These are phyloP conservation scores for Hypanus sabinus DNA, from an alignment of 2,113 vertebrate species.

Conservation along the genomic window DNA sequence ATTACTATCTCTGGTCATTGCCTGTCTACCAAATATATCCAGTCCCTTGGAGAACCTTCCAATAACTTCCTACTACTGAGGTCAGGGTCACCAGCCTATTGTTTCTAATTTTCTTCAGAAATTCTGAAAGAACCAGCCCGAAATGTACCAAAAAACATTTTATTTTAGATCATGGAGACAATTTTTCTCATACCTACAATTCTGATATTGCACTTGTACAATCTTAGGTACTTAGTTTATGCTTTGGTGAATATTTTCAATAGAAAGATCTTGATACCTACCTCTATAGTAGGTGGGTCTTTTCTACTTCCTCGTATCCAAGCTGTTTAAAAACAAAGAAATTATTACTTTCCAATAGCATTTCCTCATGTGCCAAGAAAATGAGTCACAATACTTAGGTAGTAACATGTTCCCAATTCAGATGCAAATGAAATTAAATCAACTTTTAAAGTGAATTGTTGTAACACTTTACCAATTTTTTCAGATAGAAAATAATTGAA, in stretches of 20 bases:
- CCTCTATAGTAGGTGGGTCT: slow-evolving; percentile 77
- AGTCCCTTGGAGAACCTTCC: too few species aligned
- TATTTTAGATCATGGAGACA: not conserved
- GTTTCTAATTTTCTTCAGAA: not conserved
- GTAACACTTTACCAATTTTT: not conserved
- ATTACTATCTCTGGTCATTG: too few species aligned
- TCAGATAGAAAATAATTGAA: not conserved
- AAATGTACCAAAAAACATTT: not conserved
- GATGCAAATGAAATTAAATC: not conserved
- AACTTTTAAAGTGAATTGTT: not conserved
- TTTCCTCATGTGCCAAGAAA: not conserved
- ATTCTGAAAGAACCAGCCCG: not conserved
- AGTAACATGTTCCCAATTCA: not conserved
- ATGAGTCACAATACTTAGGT: not conserved
- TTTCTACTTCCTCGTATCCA: slow-evolving; percentile 91
- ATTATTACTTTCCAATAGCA: not conserved
- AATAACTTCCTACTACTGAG: too few species aligned
- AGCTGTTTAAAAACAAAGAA: slow-evolving; percentile 62
- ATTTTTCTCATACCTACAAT: not conserved
- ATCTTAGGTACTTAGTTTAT: not conserved
- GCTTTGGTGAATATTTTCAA: not conserved
- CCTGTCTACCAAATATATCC: too few species aligned
- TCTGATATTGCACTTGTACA: not conserved
- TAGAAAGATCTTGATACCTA: slow-evolving; percentile 50
- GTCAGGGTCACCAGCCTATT: too few species aligned